Base-by-base conservation (phyloP, 2,113 vertebrate species). In the Fregetta grallaria region DNA sequence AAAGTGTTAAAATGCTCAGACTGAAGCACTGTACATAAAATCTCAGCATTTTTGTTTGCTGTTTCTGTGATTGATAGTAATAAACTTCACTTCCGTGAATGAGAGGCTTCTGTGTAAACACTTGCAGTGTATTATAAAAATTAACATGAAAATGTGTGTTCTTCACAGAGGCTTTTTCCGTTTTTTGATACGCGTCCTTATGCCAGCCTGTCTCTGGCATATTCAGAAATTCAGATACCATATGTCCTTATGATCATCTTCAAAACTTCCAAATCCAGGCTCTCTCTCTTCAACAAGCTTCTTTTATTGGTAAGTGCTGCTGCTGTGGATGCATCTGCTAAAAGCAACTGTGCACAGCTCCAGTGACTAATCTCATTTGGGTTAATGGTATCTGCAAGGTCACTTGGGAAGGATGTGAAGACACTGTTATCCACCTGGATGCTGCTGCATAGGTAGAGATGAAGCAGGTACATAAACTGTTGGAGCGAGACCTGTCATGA, bases 1-100 rank as follows among this genome's bases (percentile, higher is more conserved):
- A 58, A 94, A 94, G 84, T 87, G 66, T 95, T 95, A 95, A 95
- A 92, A 82, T 50, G 71, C 94, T 95, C 80, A 86, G 73, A 86
- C 70, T 95, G 88, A 95, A 97, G 91, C 68, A 94, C 78, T 86
- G 84, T 70, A 67, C 92, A 92, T 96, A 97, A 97, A 97, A 94
- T 88, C 73, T 53, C 94, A 92, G 81, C 89, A 79, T 94, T 96
- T 96, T 79, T 94, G 81, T 93, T 92, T 95, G 90, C 90, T 96
- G 61, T 88, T 92, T 89, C 82, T 84, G 92, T 92, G 94, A 96
- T 76, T 86, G 92, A 96, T 94, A 78, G 88, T 74, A 86, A 96
- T 93, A 97, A 96, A 96, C 85, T 90, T 78, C 82, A 44, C 53
- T 83, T 91, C 53, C 0, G 7, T 94, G 95, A 93, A 96, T 95